phyloP scores from a whole-genome alignment of 1,140 invertebrate species.

The Euura lappo region DNA sequence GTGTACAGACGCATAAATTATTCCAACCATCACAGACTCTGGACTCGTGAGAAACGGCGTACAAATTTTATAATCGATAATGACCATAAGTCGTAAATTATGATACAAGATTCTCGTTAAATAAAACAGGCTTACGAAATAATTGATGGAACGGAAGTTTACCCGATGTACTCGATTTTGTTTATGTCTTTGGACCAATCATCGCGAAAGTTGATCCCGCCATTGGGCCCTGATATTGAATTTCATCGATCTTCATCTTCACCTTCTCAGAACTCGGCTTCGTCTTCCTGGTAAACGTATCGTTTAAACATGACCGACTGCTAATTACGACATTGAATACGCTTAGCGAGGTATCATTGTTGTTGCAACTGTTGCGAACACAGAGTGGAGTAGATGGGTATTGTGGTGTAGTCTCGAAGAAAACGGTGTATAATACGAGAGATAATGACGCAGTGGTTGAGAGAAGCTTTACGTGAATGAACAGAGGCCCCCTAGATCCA shows the following conservation, averaged over 20 bases:
- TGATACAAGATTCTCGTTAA: too few species aligned
- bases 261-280: too few species aligned
- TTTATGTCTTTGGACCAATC: not conserved
- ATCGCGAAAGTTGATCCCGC: not conserved
- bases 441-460: too few species aligned
- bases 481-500: conserved; percentile 31
- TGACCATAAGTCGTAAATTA: not conserved
- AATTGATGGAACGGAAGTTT: not conserved
- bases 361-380: too few species aligned
- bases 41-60: not conserved
- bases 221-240: not conserved
- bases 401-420: too few species aligned
- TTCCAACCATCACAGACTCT: not conserved
- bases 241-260: not conserved
- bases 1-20: not conserved
- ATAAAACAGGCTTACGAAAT: too few species aligned
- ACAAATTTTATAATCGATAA: not conserved
- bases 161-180: not conserved
- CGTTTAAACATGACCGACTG: too few species aligned
- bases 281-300: too few species aligned
- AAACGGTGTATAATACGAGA: too few species aligned
- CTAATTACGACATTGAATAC: too few species aligned
- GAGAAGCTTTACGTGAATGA: conserved; percentile 2
- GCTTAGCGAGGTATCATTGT: too few species aligned
- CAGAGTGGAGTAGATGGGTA: too few species aligned